These are phyloP conservation scores for Procavia capensis DNA, from an alignment of 2,113 vertebrate genomes.

Conservation along the genomic window DNA sequence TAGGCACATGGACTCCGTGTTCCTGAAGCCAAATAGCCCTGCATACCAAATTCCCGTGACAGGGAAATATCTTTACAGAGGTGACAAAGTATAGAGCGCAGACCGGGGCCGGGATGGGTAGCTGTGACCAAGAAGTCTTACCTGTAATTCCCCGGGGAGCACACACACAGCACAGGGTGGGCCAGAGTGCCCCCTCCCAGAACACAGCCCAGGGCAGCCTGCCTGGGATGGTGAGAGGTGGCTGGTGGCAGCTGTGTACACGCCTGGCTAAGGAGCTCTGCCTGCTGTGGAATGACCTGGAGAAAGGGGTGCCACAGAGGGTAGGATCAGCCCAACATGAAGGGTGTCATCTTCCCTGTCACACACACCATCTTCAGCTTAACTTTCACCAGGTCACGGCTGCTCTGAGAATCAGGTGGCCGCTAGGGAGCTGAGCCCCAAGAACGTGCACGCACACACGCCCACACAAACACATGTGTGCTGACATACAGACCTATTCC, in stretches of 20 bases:
- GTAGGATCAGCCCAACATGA: neutral
- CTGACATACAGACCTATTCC: neutral
- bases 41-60: neutral
- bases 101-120: neutral
- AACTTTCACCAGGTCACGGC: neutral
- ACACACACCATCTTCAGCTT: neutral
- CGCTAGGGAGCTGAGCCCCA: neutral
- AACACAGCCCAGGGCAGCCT: no score
- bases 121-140: neutral
- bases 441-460: no score
- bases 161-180: neutral
- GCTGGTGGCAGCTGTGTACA: no score
- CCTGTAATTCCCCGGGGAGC: fast-evolving
- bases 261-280: fast-evolving
- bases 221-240: no score
- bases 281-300: neutral
- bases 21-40: neutral
- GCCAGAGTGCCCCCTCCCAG: no score
- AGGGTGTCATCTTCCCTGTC: neutral
- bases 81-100: no score
- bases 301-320: neutral
- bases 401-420: neutral
- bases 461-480: fast-evolving
- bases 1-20: neutral
- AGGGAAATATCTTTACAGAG: neutral